phyloP scores from a whole-genome alignment of 2,797 vertebrate genomes.

The Eupleurogrammus muticus region DNA sequence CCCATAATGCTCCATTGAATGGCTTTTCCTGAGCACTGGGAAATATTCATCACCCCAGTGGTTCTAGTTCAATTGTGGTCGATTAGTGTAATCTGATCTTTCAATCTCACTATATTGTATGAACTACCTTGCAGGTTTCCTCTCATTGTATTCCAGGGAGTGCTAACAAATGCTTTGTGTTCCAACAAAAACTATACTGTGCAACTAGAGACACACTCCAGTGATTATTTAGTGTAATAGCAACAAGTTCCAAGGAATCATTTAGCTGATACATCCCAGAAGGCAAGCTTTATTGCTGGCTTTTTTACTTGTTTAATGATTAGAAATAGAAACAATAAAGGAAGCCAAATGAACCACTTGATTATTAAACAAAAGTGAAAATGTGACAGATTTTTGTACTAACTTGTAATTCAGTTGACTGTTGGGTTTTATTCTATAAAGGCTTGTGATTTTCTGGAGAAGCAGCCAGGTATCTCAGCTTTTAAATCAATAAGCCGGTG shows the following conservation, averaged over 20 bases:
- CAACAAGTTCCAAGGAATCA: background rate
- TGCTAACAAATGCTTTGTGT: conserved; percentile 35
- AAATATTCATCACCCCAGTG: conserved; percentile 62
- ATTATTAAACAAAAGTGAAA: background rate
- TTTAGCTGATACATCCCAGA: conserved; percentile 3
- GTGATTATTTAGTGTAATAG: conserved; percentile 1
- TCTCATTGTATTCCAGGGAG: conserved; percentile 71
- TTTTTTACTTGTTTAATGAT: background rate
- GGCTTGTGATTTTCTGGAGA: background rate
- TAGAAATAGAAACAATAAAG: background rate
- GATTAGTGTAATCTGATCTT: conserved; percentile 61
- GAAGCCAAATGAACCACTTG: background rate
- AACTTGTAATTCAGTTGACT: background rate
- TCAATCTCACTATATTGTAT: conserved; percentile 66
- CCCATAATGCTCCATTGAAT: conserved; percentile 47
- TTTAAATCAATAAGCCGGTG: conserved; percentile 1
- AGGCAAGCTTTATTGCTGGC: background rate
- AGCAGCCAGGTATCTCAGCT: background rate
- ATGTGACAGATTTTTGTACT: too few relatives aligned
- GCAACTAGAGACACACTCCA: conserved; percentile 12
- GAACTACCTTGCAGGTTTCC: conserved; percentile 73
- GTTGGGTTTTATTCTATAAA: background rate
- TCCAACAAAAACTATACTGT: conserved; percentile 39
- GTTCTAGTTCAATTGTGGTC: conserved; percentile 53
- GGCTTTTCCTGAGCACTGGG: conserved; percentile 54